Evolutionary conservation across 2,888 invertebrate species (phyloP), one percentile per base, ranked within the genome.

Genomic region (Lypha dubia): DNA sequence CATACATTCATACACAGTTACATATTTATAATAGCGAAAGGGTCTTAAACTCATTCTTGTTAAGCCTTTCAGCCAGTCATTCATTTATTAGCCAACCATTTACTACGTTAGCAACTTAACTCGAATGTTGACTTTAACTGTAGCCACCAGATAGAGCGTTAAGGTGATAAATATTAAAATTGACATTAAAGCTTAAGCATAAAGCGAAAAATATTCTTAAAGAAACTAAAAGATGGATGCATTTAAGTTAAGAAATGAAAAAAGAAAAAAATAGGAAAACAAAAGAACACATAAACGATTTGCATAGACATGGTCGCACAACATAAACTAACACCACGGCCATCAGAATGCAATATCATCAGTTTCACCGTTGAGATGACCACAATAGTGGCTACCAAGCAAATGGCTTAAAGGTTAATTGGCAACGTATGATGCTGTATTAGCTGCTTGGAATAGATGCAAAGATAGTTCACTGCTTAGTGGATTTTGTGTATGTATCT

Each of bases 131-230:
- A 49, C 46, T 65, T 79, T 49, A 73, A 38, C 20, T 65, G 20
- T 41, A 79, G 58, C 28, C 73, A 65, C 24, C 28, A 79, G 65
- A 79, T 58, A 73, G 20, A 70, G 68, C 77, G 51, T 73, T 58
- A 46, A 74, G 77, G 81, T 84, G 84, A 84, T 84, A 84, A 84
- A 84, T 84, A 79, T 81, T 84, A 77, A 81, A 84, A 84, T 74
- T 77, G 84, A 81, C 84, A 84, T 81, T 74, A 77, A 84, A 68
- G 68, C 81, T 77, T 74, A 84, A 81, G 56, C 68, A 63, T 32
- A 74, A 77, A 74, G 73, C 62, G 68, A 44, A 76, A 80, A 68
- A 68, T 49, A 65, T 68, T 70, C 62, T 51, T 71, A 20, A 56
- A 65, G 51, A 63, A 20, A 20, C n/a, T 56, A 38, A 58, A 24